Evolutionary conservation across 2,113 vertebrate species (phyloP).

Genomic region (Cyprinodon brontotheroides): DNA sequence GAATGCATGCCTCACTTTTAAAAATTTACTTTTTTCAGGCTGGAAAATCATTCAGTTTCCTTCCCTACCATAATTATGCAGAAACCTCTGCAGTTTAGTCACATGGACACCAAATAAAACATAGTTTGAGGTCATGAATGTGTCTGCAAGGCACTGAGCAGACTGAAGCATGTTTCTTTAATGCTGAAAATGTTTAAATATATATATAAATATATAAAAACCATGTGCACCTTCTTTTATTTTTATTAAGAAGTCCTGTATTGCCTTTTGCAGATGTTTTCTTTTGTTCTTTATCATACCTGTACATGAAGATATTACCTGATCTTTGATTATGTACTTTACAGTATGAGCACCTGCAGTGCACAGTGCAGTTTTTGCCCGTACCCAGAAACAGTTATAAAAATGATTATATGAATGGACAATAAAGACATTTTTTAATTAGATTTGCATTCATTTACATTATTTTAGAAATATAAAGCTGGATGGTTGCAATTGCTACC

Average conservation of each 20-base stretch:
- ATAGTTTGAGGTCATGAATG: not conserved
- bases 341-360: constrained; percentile 59
- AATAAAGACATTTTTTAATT: constrained; percentile 72
- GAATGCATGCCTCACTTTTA: too few relatives aligned
- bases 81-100: not conserved
- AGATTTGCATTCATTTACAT: constrained; percentile 48
- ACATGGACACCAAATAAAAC: not conserved
- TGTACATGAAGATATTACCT: constrained; percentile 56
- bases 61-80: not conserved
- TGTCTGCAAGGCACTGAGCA: not conserved
- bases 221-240: constrained; percentile 57
- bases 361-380: constrained; percentile 50
- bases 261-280: constrained; percentile 56
- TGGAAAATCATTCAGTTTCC: too few relatives aligned
- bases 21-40: too few relatives aligned
- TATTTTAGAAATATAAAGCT: not conserved
- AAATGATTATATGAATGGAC: constrained; percentile 58
- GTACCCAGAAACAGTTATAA: constrained; percentile 64
- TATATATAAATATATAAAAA: constrained; percentile 31
- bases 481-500: too few relatives aligned
- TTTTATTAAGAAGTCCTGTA: constrained; percentile 58
- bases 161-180: constrained; percentile 36
- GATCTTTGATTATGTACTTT: constrained; percentile 55
- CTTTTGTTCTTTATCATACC: constrained; percentile 56
- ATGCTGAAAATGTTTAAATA: constrained; percentile 43